Evolutionary conservation across 92 coral and sea anemone genomes (phyloP), one percentile per base, ranked within the genome.

Genomic region (Zoanthus sociatus): DNA sequence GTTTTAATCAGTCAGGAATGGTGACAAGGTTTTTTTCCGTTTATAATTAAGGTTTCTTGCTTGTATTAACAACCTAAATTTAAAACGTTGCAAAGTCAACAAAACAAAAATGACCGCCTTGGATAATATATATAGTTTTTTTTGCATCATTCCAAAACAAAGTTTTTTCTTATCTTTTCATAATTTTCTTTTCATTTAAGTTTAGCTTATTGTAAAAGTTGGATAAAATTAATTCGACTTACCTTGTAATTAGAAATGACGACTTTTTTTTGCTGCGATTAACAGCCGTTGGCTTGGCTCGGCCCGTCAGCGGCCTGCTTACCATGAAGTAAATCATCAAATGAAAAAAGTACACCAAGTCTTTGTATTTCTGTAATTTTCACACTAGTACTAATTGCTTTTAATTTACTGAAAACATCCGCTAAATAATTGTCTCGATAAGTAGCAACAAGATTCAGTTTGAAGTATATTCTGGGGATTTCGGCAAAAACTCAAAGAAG

Each of bases 391-490:
- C 72, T 67, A 67, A 67, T 67, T 67, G 72, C 32, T 67, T 67
- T 30, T 67, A 67, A 67, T 67, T 26, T 67, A 67, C 72, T 21
- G 11, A 67, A 67, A 67, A 67, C 72, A 20, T 67, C 72, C 72
- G 72, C 1, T 18, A 20, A 67, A 67, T 12, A 30, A 67, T 67
- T 67, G 72, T 67, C 9, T 67, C 2, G 7, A 67, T 67, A 67
- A 67, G 72, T 20, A 30, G 72, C 72, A 67, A 67, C 72, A 67
- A 18, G 12, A 1, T 67, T 58, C 66, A 14, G n/a, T 1, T 58
- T 58, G n/a, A 14, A 58, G 17, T 11, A 14, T 58, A 58, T 58
- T 58, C 66, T 58, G n/a, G 5, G 66, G 66, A 58, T 58, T 58
- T 9, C 66, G 66, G 66, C 66, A 14, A 58, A 58, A 58, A 11